These are phyloP conservation scores for Elgaria multicarinata DNA, from an alignment of 2,113 vertebrate genomes.

Conservation along the genomic window DNA sequence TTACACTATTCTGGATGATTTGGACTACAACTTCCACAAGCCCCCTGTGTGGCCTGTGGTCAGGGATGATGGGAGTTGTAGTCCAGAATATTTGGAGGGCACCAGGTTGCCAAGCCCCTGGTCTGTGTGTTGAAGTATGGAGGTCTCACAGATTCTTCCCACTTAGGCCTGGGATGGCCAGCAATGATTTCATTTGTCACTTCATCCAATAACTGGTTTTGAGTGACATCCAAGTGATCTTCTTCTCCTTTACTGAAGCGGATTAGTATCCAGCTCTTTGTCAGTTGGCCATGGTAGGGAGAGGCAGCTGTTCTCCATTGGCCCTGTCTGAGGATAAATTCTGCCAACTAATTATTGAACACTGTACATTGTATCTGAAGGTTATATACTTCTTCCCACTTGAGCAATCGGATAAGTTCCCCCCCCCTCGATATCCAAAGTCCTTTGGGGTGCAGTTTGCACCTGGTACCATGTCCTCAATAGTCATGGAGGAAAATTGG, in stretches of 20 bases:
- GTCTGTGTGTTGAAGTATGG: not conserved
- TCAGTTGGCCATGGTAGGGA: not conserved
- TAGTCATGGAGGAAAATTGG: not conserved
- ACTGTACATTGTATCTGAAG: not conserved
- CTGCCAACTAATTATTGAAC: not conserved
- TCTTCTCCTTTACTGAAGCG: not conserved
- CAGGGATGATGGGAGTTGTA: no score
- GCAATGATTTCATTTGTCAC: not conserved
- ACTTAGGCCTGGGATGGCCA: not conserved
- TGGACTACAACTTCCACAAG: not conserved
- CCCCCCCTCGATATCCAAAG: not conserved
- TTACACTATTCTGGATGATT: not conserved
- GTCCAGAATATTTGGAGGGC: no score
- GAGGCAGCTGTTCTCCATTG: not conserved
- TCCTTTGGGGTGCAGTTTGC: not conserved
- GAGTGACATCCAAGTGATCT: not conserved
- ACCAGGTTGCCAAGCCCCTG: no score
- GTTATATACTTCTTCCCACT: not conserved
- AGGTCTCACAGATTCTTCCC: not conserved
- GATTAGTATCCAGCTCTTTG: not conserved
- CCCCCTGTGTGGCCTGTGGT: not conserved
- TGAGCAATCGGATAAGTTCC: not conserved
- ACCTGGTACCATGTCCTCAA: not conserved
- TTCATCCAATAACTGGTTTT: not conserved
- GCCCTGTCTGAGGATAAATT: not conserved